phyloP scores from a whole-genome alignment of 2,888 invertebrate species.

The Pachymerium ferrugineum region DNA sequence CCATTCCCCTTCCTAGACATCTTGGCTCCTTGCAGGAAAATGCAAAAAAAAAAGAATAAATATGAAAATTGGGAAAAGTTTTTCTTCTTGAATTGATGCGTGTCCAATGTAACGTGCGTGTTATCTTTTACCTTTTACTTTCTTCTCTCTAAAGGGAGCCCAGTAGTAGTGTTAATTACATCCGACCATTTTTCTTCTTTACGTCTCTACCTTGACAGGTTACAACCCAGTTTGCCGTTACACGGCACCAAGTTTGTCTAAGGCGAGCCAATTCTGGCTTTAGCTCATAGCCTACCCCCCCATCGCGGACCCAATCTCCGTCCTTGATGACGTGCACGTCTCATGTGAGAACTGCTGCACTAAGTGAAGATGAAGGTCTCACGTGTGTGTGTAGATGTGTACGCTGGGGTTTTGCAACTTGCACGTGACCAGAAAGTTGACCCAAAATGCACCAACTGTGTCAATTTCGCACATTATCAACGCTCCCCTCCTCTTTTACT shows the following conservation, averaged over 20 bases:
- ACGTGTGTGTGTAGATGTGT: background rate
- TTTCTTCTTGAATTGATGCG: no score
- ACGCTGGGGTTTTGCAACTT: no score
- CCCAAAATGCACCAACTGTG: no score
- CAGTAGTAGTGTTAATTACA: conserved; percentile 17
- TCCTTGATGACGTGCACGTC: conserved; percentile 14
- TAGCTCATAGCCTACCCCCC: background rate
- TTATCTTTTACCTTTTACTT: conserved; percentile 13
- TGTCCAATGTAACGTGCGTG: no score
- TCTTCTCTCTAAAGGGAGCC: background rate
- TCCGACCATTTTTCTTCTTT: conserved; percentile 24
- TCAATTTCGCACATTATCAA: no score
- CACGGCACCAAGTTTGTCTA: conserved; percentile 11
- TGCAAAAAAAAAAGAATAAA: no score
- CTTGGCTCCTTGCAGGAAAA: background rate
- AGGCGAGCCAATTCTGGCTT: conserved; percentile 18
- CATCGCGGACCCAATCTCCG: conserved; percentile 16
- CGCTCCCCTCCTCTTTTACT: no score
- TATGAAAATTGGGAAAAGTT: no score
- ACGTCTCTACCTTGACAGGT: conserved; percentile 20
- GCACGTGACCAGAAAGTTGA: no score
- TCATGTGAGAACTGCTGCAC: background rate
- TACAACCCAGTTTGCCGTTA: conserved; percentile 18
- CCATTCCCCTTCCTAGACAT: background rate
- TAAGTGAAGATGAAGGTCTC: background rate